Percentiles rank a stretch among this genome's conserved stretches.
phyloP scores from a whole-genome alignment of 1,140 invertebrate species.

The silkworm (Bombyx mori) region DNA sequence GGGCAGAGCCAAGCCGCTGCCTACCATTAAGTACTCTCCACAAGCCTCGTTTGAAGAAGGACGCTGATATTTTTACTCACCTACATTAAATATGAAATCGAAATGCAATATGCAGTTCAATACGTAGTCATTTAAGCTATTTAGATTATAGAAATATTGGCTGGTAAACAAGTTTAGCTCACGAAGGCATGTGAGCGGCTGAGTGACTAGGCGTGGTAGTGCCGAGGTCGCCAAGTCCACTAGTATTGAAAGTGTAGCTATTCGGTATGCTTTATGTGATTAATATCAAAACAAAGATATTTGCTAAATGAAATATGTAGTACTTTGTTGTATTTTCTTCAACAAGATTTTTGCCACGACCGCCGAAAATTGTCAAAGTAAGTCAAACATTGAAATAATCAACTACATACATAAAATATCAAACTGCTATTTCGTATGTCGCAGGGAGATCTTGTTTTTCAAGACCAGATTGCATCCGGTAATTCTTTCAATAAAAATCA shows the following conservation, averaged over 20 bases:
- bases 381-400: not conserved
- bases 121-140: too few species aligned
- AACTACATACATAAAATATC: not conserved
- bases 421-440: not conserved
- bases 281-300: too few species aligned
- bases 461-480: constrained; percentile 2
- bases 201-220: constrained; percentile 41
- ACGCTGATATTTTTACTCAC: too few species aligned
- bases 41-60: too few species aligned
- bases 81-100: too few species aligned
- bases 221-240: constrained; percentile 45
- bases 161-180: constrained; percentile 52
- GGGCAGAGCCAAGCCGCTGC: too few species aligned
- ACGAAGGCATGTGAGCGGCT: constrained; percentile 52
- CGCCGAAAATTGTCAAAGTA: not conserved
- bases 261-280: too few species aligned
- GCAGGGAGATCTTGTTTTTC: not conserved
- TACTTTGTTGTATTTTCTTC: not conserved
- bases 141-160: constrained; percentile 4
- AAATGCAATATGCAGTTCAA: too few species aligned
- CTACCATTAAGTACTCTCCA: too few species aligned
- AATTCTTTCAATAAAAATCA: constrained; percentile 3
- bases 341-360: not conserved
- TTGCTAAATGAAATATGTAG: too few species aligned
- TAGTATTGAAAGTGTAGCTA: constrained; percentile 44